Percentiles rank a stretch among this genome's conserved stretches.
These are phyloP conservation scores for Epinotia bilunana DNA, from an alignment of 2,888 invertebrate species.

Conservation along the genomic window DNA sequence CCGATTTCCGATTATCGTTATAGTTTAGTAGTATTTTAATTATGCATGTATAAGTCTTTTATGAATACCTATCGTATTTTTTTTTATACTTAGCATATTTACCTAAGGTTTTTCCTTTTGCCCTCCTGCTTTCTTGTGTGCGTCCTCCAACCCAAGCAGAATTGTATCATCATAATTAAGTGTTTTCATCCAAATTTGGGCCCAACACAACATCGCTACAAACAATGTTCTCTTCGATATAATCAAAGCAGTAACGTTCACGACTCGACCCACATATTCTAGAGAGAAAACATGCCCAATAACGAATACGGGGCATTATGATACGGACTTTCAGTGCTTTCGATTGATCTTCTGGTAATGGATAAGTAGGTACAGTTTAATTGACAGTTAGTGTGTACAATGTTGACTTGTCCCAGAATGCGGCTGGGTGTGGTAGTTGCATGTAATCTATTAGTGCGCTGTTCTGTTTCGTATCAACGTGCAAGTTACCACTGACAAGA, in stretches of 20 bases:
- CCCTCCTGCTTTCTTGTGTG: no score
- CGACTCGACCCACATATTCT: conserved; percentile 67
- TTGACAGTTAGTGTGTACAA: conserved; percentile 64
- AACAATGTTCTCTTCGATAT: conserved; percentile 59
- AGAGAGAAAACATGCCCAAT: conserved; percentile 68
- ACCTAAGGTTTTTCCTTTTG: no score
- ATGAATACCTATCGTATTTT: not conserved
- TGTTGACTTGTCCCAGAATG: conserved; percentile 71
- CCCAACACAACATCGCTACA: conserved; percentile 42
- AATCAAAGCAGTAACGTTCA: conserved; percentile 68
- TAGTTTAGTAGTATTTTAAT: conserved; percentile 2
- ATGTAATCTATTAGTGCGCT: conserved; percentile 63
- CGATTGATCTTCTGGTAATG: conserved; percentile 65
- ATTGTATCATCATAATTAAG: conserved; percentile 48
- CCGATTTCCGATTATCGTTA: conserved; percentile 16
- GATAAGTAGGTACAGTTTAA: conserved; percentile 68
- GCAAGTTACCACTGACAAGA: conserved; percentile 65
- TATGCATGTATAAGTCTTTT: conserved; percentile 13
- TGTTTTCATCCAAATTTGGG: conserved; percentile 52
- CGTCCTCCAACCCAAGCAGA: no score
- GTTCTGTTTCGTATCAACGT: conserved; percentile 65
- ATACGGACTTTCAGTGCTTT: conserved; percentile 67
- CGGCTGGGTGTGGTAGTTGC: conserved; percentile 63
- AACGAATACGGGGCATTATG: conserved; percentile 63
- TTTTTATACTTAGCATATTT: no score